Base-by-base conservation (phyloP, 2,888 invertebrate genomes). In the Tillus elongatus region DNA sequence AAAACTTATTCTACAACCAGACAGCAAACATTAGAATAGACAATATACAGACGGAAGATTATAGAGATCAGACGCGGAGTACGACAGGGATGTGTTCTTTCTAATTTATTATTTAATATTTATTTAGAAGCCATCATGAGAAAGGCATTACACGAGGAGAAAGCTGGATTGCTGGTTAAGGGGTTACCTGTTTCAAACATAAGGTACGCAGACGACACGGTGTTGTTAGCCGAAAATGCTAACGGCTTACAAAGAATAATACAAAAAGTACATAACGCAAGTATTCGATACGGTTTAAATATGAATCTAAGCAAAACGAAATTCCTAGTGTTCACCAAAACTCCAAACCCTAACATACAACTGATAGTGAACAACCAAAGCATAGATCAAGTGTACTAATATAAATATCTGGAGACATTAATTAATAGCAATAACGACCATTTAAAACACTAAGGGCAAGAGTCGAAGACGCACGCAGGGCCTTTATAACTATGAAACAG, bases 61-160 rank as follows among this genome's bases (percentile, higher is more conserved):
- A 19, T 19, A 6, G 24, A 19, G n/a, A 19, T 19, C 24, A 19
- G 24, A 19, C 24, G 24, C 24, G 24, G 24, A 19, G 24, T 19
- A 19, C 24, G 24, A n/a, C 24, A 19, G 24, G 24, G 24, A 19
- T 19, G 24, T 19, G n/a, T 19, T 19, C 24, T 19, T 19, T 19
- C 24, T 19, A 6, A 6, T n/a, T 19, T 19, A n/a, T 6, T 19
- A 19, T 19, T 19, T n/a, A 19, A 19, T 19, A 6, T 19, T 19
- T 19, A 19, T 19, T 19, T n/a, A 19, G 24, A 19, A n/a, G 24
- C 24, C 24, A 19, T 19, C 24, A 19, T 19, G 24, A 19, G 24
- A 19, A n/a, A 19, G n/a, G 24, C 24, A n/a, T 19, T 19, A 19
- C n/a, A 19, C 24, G 24, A 19, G n/a, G 24, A 19, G n/a, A n/a